A percentile compares a stretch with the other conserved stretches of the same genome.
phyloP scores from a whole-genome alignment of 2,113 vertebrate genomes.

The Amia ocellicauda region DNA sequence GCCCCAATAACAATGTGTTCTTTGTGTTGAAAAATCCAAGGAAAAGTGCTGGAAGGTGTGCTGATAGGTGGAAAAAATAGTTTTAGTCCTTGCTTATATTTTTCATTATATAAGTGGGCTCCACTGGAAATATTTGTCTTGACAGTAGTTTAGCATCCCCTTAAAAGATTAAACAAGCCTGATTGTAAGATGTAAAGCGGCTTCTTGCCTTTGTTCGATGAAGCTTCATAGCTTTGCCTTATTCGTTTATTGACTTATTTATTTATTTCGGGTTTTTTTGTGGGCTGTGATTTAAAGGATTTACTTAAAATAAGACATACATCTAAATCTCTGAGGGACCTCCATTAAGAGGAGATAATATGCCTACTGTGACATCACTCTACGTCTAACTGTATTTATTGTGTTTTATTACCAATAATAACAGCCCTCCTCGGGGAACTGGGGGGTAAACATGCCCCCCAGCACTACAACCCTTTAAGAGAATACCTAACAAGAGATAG shows the following conservation, averaged over 20 bases:
- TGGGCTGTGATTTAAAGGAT: slow-evolving; percentile 24
- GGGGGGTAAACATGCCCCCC: slow-evolving; percentile 66
- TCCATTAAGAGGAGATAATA: slow-evolving; percentile 32
- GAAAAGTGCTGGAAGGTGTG: slow-evolving; percentile 77
- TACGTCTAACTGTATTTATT: slow-evolving; percentile 61
- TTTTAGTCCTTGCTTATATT: slow-evolving; percentile 72
- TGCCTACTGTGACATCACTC: slow-evolving; percentile 39
- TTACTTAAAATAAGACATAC: slow-evolving; percentile 15
- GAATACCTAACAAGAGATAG: slow-evolving; percentile 39
- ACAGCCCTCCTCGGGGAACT: slow-evolving; percentile 65
- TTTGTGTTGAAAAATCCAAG: slow-evolving; percentile 92
- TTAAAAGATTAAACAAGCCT: slow-evolving; percentile 72
- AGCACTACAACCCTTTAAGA: slow-evolving; percentile 57
- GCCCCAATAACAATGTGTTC: slow-evolving; percentile 87
- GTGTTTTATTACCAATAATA: slow-evolving; percentile 71
- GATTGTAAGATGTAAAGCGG: slow-evolving; percentile 68
- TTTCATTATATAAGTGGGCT: slow-evolving; percentile 77
- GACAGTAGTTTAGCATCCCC: slow-evolving; percentile 73
- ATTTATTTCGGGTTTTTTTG: slow-evolving; percentile 18
- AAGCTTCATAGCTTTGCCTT: slow-evolving; percentile 29
- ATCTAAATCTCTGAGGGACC: slow-evolving; percentile 32
- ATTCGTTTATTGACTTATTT: slow-evolving; percentile 41
- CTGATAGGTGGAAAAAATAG: slow-evolving; percentile 69
- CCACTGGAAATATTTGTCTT: slow-evolving; percentile 83
- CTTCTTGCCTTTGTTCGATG: slow-evolving; percentile 38